Conservation (phyloP, 2,113 vertebrate species). For the Campylomormyrus numenius region DNA sequence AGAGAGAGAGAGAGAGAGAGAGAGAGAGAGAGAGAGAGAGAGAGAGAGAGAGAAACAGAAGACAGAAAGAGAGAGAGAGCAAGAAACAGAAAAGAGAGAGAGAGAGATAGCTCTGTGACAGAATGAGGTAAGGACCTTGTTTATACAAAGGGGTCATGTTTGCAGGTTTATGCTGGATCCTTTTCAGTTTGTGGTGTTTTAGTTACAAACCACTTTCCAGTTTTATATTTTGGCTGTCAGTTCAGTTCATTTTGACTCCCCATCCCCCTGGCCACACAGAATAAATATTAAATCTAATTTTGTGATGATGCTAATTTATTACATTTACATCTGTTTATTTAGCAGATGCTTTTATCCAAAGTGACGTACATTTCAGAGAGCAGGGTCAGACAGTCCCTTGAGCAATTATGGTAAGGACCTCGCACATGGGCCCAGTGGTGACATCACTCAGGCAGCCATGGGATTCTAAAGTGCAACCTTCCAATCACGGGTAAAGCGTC, state of each 20-base stretch:
- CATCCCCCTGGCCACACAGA: background rate
- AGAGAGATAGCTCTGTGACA: background rate
- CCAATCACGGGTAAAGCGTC: background rate
- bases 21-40: too few species aligned
- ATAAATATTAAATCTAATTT: background rate
- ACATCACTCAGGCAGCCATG: background rate
- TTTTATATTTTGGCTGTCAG: background rate
- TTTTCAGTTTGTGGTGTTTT: background rate
- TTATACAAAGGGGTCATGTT: background rate
- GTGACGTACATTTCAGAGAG: background rate
- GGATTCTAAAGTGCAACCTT: background rate
- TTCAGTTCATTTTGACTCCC: background rate
- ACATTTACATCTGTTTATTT: background rate
- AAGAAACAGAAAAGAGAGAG: too few species aligned
- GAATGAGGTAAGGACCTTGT: background rate
- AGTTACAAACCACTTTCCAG: background rate
- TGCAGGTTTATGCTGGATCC: background rate
- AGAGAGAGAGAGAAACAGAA: background rate
- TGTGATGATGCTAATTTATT: background rate
- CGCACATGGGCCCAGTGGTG: background rate
- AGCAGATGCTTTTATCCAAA: background rate
- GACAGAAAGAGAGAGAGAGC: background rate
- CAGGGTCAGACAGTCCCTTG: background rate
- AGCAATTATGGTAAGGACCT: background rate
- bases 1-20: too few species aligned